Conservation (phyloP, 2,888 invertebrate species). For the Platerodrilus igneus region DNA sequence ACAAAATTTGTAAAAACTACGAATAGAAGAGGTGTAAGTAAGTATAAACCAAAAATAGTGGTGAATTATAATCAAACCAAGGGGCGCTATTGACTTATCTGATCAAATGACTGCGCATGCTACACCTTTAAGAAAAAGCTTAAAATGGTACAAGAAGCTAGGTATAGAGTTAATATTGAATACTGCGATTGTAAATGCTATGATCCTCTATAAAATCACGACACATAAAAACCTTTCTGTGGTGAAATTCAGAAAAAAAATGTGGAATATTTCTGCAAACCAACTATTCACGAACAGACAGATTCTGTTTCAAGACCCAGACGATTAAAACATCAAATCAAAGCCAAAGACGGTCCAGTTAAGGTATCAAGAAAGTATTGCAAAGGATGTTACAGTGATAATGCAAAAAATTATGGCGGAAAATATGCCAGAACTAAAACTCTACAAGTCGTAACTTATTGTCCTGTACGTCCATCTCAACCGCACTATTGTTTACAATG, state of each 20-base stretch:
- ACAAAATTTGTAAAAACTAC: conserved; percentile 21
- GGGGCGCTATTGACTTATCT: no score
- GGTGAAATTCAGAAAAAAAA: conserved; percentile 1
- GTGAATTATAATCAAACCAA: conserved; percentile 6
- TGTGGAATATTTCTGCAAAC: neutral
- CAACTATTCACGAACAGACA: conserved; percentile 1
- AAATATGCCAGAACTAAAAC: conserved; percentile 6
- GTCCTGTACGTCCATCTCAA: conserved; percentile 1
- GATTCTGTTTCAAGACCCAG: neutral
- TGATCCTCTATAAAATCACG: conserved; percentile 24
- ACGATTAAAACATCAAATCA: neutral
- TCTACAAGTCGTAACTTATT: conserved; percentile 1
- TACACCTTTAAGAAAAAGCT: conserved; percentile 36
- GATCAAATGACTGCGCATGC: conserved; percentile 13
- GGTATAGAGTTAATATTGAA: conserved; percentile 37
- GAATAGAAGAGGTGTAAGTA: conserved; percentile 2
- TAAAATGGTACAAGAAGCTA: conserved; percentile 41
- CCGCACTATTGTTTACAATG: conserved; percentile 34
- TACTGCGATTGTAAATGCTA: conserved; percentile 35
- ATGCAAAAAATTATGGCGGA: neutral
- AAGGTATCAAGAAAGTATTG: conserved; percentile 2
- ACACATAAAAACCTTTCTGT: conserved; percentile 1
- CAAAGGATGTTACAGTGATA: conserved; percentile 3
- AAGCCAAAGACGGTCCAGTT: neutral
- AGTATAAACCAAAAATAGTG: conserved; percentile 4